Base-by-base conservation (phyloP, 1,140 invertebrate genomes). In the Zaprionus camerounensis region DNA sequence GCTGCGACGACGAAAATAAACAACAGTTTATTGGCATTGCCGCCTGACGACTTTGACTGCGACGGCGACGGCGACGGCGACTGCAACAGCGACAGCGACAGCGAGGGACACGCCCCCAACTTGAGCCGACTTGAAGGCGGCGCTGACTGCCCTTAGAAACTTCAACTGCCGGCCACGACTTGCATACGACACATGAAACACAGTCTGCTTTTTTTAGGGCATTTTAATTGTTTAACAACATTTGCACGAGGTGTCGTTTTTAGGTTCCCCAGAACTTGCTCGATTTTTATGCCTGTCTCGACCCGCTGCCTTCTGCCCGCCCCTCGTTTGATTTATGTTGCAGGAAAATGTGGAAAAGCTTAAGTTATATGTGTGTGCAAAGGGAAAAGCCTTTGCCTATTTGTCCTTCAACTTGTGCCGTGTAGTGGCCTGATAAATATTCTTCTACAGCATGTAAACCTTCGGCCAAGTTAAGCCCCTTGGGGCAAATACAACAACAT, bases 1-100 rank as follows among this genome's bases (percentile, higher is more conserved):
- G 82, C 78, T 79, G 62, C 79, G 76, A 69, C 76, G 76, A 76
- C 82, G 67, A 83, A 88, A 87, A 87, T 87, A 88, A 87, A 87
- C 84, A 87, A 87, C 78, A 88, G 78, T 87, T 87, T 87, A 87
- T 88, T 87, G 84, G 84, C 83, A 83, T 83, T 78, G 70, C 65
- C 68, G 72, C 22, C 58, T 56, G 64, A 57, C 51, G 49, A 24
- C 31, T 24, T 36, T 15, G 34, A 24, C 34, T 55, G 28, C 24
- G 17, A 26, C 62, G 15, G 5, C 12, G 22, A n/a, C 7, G 1
- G 3, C 22, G 26, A 5, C 20, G 1, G 3, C 22, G 26, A 15
- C 51, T 1, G 26, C 26, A 1, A 28, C 26, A 28, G 26, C 26
- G 26, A 15, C 51, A 1, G 26, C 26, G 1, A 28, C 26, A 28